A percentile compares a stretch with the other conserved stretches of the same genome.
Evolutionary conservation across 2,797 vertebrate genomes (phyloP).

Genomic region (Phalloptychus januarius): DNA sequence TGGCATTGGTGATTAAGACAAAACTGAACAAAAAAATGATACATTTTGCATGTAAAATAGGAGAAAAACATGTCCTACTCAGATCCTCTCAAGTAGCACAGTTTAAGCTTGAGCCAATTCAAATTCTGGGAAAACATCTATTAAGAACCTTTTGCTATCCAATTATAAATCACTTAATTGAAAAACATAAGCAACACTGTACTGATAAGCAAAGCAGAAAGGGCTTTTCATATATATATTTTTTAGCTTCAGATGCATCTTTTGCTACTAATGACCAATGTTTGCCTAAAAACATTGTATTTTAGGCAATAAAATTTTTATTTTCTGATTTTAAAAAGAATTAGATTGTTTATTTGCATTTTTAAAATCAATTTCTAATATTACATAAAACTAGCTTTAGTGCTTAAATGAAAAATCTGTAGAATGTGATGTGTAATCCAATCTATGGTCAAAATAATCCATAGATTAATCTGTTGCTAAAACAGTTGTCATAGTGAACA

Average conservation of each 20-base stretch:
- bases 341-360: background rate
- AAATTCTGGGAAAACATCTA: background rate
- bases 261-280: too few species aligned
- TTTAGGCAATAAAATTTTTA: background rate
- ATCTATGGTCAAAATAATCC: too few species aligned
- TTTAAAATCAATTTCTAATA: background rate
- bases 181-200: too few species aligned
- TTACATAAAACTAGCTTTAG: background rate
- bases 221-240: too few species aligned
- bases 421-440: background rate
- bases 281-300: background rate
- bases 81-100: background rate
- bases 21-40: background rate
- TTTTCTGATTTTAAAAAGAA: background rate
- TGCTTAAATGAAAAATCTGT: background rate
- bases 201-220: too few species aligned
- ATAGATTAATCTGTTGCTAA: too few species aligned
- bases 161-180: too few species aligned
- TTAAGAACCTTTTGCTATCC: too few species aligned
- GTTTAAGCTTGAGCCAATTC: background rate
- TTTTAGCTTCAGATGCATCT: too few species aligned
- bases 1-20: background rate
- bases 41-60: background rate
- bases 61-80: background rate
- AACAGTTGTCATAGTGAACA: background rate